Conservation (phyloP, 2,888 invertebrate genomes). For the Mesochorus sp. region DNA sequence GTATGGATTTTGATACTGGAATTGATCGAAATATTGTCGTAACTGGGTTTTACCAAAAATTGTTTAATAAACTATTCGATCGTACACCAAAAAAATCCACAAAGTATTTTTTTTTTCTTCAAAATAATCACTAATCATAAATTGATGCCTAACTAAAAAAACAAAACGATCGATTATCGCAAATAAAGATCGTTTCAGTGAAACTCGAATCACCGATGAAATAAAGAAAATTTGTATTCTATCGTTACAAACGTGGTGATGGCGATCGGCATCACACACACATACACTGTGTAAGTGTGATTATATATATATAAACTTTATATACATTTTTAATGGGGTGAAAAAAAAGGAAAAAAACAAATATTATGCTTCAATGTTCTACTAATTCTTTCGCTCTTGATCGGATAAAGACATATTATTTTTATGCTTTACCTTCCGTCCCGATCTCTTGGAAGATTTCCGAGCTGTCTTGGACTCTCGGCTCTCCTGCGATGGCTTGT, state of each 20-base stretch:
- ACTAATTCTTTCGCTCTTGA: conserved; percentile 66
- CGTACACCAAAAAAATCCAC: background rate
- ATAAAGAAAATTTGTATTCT: conserved; percentile 34
- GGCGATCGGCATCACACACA: conserved; percentile 37
- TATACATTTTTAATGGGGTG: conserved; percentile 40
- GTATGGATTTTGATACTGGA: no score
- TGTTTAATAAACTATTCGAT: no score
- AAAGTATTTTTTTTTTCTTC: background rate
- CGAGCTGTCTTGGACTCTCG: conserved; percentile 74
- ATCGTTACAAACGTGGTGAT: conserved; percentile 37
- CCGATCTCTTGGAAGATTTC: conserved; percentile 75
- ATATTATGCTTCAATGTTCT: conserved; percentile 53
- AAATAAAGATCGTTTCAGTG: conserved; percentile 25
- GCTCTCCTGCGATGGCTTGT: conserved; percentile 73
- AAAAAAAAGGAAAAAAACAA: no score
- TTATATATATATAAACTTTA: conserved; percentile 46
- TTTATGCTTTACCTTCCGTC: conserved; percentile 79
- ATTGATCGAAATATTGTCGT: no score
- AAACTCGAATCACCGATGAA: conserved; percentile 36
- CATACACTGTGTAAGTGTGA: conserved; percentile 35
- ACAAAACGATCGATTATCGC: conserved; percentile 41
- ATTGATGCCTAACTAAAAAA: background rate
- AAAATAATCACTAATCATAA: background rate
- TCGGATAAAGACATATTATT: conserved; percentile 74
- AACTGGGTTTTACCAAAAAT: no score